A percentile compares a stretch with the other conserved stretches of the same genome.
Evolutionary conservation across 2,797 vertebrate species (phyloP).

Genomic region (Pipistrellus pygmaeus): DNA sequence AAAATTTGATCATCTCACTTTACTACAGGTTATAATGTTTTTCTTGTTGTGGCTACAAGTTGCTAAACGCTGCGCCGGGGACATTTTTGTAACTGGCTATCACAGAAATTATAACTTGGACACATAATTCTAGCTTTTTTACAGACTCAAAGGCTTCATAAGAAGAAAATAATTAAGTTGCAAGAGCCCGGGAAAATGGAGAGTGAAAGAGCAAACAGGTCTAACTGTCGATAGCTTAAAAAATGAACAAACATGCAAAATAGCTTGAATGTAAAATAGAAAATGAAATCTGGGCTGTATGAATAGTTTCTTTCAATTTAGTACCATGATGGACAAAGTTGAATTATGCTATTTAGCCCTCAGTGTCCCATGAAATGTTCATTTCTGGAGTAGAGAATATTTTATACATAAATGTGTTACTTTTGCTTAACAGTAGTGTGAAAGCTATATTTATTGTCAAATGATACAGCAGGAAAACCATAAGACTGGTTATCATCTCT

Average conservation of each 20-base stretch:
- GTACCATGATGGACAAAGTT: not conserved
- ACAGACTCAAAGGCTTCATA: slow-evolving; percentile 63
- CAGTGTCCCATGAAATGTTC: not conserved
- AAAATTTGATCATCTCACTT: slow-evolving; percentile 51
- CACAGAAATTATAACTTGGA: slow-evolving; percentile 77
- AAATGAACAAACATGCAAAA: slow-evolving; percentile 41
- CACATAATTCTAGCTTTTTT: slow-evolving; percentile 76
- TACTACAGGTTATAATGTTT: slow-evolving; percentile 46
- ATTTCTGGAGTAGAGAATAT: slow-evolving; percentile 28
- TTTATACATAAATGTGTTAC: slow-evolving; percentile 38
- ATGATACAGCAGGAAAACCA: slow-evolving; percentile 33
- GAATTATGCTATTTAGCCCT: not conserved
- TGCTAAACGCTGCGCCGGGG: slow-evolving; percentile 61
- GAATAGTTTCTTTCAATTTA: not conserved
- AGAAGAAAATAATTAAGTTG: slow-evolving; percentile 77
- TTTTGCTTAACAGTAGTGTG: slow-evolving; percentile 20
- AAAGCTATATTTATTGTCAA: slow-evolving; percentile 35
- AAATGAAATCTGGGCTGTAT: not conserved
- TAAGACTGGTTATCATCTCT: not conserved
- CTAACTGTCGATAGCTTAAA: slow-evolving; percentile 17
- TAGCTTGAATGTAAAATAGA: not conserved
- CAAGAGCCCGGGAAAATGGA: slow-evolving; percentile 57
- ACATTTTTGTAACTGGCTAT: slow-evolving; percentile 78
- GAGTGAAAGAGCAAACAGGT: slow-evolving; percentile 29
- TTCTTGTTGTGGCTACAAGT: slow-evolving; percentile 63